Percentiles rank a stretch among this genome's conserved stretches.
Evolutionary conservation across 2,888 invertebrate species (phyloP).

Genomic region (Gandaritis pyraliata): DNA sequence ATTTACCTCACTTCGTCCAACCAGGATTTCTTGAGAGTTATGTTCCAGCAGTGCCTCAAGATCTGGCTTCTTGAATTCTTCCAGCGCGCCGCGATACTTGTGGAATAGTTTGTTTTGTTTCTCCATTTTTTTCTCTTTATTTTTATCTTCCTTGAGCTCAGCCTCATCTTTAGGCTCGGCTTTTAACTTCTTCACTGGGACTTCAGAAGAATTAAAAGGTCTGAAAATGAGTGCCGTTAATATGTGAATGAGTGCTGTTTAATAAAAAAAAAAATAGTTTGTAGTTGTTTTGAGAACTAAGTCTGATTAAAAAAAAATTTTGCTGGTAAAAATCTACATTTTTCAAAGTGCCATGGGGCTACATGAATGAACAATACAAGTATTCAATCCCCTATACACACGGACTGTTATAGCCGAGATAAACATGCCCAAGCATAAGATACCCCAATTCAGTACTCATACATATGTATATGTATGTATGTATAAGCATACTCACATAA

Average conservation of each 20-base stretch:
- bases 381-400: too few species aligned
- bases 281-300: too few species aligned
- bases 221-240: slow-evolving; percentile 45
- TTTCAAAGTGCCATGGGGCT: too few species aligned
- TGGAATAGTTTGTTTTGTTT: slow-evolving; percentile 88
- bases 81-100: slow-evolving; percentile 64
- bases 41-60: slow-evolving; percentile 86
- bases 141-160: slow-evolving; percentile 77
- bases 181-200: slow-evolving; percentile 89
- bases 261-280: slow-evolving; percentile 34
- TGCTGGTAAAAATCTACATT: too few species aligned
- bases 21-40: slow-evolving; percentile 89
- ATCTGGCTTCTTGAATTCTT: slow-evolving; percentile 84
- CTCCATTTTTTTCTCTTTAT: slow-evolving; percentile 85
- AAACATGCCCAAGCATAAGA: too few species aligned
- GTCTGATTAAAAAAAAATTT: too few species aligned
- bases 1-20: slow-evolving; percentile 87
- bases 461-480: too few species aligned
- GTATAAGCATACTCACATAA: too few species aligned
- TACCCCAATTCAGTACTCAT: too few species aligned
- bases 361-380: too few species aligned
- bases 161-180: slow-evolving; percentile 83
- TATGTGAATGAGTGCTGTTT: neutral
- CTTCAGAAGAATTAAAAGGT: slow-evolving; percentile 76
- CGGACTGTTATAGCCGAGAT: too few species aligned